Conservation (phyloP, 2,113 vertebrate genomes). For the Columbina picui region DNA sequence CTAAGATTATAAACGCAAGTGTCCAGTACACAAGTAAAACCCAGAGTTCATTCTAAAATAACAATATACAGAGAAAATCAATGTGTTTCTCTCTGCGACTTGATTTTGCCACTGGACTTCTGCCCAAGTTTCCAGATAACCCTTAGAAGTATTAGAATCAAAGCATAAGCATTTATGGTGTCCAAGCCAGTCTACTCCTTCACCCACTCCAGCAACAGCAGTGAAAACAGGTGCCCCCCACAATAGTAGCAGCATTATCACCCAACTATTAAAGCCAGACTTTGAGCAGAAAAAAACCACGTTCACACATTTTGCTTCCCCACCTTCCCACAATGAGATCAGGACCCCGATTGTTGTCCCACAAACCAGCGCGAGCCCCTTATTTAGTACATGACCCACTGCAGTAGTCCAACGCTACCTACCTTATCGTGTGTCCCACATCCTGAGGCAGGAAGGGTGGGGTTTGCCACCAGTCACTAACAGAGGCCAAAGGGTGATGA, state of each 20-base stretch:
- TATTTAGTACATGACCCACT: background rate
- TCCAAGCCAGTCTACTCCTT: background rate
- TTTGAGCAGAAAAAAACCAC: background rate
- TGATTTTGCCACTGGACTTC: background rate
- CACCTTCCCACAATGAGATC: background rate
- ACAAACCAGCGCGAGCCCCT: background rate
- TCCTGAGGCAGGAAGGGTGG: background rate
- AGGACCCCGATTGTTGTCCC: background rate
- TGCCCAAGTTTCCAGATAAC: background rate
- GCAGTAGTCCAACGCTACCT: background rate
- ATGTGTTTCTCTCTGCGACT: background rate
- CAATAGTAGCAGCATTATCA: background rate
- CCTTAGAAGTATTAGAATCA: background rate
- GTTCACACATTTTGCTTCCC: background rate
- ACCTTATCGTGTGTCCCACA: background rate
- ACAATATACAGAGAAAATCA: rapidly evolving
- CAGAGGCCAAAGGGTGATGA: background rate
- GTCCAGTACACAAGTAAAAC: background rate
- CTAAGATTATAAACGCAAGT: conserved; percentile 71
- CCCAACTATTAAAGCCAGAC: background rate
- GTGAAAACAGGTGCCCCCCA: background rate
- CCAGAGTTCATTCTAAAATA: background rate
- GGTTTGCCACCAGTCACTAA: background rate
- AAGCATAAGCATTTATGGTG: background rate
- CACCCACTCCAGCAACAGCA: background rate